A percentile compares a stretch with the other conserved stretches of the same genome.
phyloP scores from a whole-genome alignment of 2,113 vertebrate species.

The Suricata suricatta region DNA sequence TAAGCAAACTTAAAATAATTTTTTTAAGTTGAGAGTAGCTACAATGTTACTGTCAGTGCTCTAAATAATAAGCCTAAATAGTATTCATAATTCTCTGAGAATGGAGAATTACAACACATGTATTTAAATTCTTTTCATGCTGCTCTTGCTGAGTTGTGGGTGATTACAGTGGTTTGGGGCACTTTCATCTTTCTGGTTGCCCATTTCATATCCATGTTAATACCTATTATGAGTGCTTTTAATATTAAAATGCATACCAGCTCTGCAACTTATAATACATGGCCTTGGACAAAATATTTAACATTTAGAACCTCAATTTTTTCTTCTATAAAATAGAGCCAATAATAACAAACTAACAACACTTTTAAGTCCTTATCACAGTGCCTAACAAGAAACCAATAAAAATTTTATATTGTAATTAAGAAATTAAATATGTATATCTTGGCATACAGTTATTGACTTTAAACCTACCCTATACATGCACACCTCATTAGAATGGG shows the following conservation, averaged over 20 bases:
- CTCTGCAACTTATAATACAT: not conserved
- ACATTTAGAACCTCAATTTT: not conserved
- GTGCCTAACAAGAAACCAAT: not conserved
- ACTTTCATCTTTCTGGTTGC: not conserved
- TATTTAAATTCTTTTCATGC: not conserved
- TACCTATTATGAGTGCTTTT: not conserved
- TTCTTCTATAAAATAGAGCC: not conserved
- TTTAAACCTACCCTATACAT: not conserved
- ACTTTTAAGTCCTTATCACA: not conserved
- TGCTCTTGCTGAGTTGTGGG: not conserved
- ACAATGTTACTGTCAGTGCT: not conserved
- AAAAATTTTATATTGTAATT: conserved; percentile 14
- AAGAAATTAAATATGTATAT: not conserved
- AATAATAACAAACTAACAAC: not conserved
- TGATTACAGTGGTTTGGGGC: not conserved
- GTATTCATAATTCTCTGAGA: not conserved
- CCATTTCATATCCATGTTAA: not conserved
- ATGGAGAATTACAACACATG: not conserved
- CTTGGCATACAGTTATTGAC: not conserved
- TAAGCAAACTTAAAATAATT: no score
- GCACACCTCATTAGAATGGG: not conserved
- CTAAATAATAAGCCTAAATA: not conserved
- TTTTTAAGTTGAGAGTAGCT: not conserved
- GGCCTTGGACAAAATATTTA: not conserved
- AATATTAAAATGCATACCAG: not conserved